Evolutionary conservation across 2,113 vertebrate species (phyloP), one percentile per base, ranked within the genome.

Genomic region (Melanotaenia duboulayi): DNA sequence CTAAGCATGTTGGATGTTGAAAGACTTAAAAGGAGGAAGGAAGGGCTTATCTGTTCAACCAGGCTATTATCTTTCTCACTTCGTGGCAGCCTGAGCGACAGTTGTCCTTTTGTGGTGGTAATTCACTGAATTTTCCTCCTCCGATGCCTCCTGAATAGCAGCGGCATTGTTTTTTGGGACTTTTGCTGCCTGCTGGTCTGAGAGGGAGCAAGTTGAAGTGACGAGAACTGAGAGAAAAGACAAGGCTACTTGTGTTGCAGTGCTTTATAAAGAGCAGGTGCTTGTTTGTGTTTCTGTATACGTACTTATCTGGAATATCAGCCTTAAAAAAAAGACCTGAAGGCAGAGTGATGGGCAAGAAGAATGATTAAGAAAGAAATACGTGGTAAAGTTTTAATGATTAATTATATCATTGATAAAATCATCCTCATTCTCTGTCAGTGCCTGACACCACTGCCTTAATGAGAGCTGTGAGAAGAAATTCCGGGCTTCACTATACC

Each of bases 381-480:
- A 52, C 52, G 65, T 56, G 61, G 42, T 50, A 60, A 74, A 83
- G 68, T 87, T 87, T 82, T 88, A 83, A 78, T 86, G 82, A 90
- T 92, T 86, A 86, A 91, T 91, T 81, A 81, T 89, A 84, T 71
- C 81, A 76, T 76, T 87, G 85, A 90, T 90, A 83, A 92, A 87
- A 89, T 77, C 65, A 39, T 76, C 28, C 46, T 76, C 58, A 71
- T 69, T 63, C 81, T 51, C 61, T 40, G 76, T 44, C 75, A 48
- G 40, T 40, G 72, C 75, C 81, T 76, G 76, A 81, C 82, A 85
- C 64, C 37, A 3, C 65, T 49, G 80, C 68, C 77, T 89, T 79
- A 87, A 89, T 74, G 78, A 84, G 87, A 76, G 76, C 76, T 37
- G 40, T 72, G 69, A 80, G 71, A 69, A 50, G 54, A 48, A 72